Evolutionary conservation across 1,140 invertebrate species (phyloP).

Genomic region (Probaryconus sp.): DNA sequence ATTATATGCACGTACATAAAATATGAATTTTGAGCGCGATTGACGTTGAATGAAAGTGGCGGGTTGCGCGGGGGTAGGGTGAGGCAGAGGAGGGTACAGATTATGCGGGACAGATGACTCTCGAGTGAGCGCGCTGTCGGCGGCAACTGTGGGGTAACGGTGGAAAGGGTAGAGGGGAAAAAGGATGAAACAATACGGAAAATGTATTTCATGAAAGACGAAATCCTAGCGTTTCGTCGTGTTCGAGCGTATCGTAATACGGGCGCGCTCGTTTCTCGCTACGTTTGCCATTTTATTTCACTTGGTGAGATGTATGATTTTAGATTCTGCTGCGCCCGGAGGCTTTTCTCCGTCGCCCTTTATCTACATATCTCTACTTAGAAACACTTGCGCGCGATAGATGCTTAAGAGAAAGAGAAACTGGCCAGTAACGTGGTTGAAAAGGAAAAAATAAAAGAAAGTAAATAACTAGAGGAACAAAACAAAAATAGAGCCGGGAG

Average conservation of each 20-base stretch:
- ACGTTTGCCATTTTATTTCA: constrained; percentile 75
- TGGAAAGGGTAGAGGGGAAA: constrained; percentile 10
- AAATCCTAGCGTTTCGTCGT: constrained; percentile 28
- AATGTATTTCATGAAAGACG: constrained; percentile 69
- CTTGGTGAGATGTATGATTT: constrained; percentile 70
- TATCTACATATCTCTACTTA: constrained; percentile 14
- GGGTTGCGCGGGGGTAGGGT: constrained; percentile 19
- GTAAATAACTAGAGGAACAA: background rate
- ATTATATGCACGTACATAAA: constrained; percentile 43
- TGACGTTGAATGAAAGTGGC: constrained; percentile 46
- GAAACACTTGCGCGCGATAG: constrained; percentile 30
- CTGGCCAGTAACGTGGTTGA: constrained; percentile 5
- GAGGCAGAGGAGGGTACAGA: constrained; percentile 39
- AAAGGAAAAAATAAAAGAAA: constrained; percentile 4
- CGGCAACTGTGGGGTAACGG: no score
- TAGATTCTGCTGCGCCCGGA: constrained; percentile 64
- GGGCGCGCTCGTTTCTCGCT: constrained; percentile 67
- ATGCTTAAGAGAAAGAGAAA: constrained; percentile 30
- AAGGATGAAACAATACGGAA: constrained; percentile 64
- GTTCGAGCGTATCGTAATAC: constrained; percentile 46
- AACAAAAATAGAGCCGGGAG: background rate
- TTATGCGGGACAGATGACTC: constrained; percentile 51
- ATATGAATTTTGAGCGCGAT: constrained; percentile 52
- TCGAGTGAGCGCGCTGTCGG: constrained; percentile 5
- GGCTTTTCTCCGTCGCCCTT: constrained; percentile 22